Base-by-base conservation (phyloP, 1,140 invertebrate species). In the Zaprionus tsacasi region DNA sequence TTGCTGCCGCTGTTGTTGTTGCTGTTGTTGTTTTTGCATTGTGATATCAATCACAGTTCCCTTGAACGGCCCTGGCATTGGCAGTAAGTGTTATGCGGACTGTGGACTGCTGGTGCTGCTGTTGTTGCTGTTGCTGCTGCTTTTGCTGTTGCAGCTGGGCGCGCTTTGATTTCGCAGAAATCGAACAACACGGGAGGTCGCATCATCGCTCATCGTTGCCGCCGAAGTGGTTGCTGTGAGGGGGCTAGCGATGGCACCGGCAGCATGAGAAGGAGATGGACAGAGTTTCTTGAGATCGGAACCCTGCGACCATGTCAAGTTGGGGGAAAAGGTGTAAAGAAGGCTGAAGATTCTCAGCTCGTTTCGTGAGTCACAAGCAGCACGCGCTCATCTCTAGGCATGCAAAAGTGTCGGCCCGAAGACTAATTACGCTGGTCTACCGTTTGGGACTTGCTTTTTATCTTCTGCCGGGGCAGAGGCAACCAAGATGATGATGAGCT, bases 141-240 rank as follows among this genome's bases (percentile, higher is more conserved):
- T 27, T 30, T 25, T 54, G 83, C 79, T 69, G 71, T 67, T 87
- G 83, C 83, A 87, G 83, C 83, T 87, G 83, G 83, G 79, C 79
- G 83, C 79, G 79, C 79, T 88, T 88, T 80, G 78, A 82, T 87
- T 87, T 87, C 83, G 83, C 83, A 74, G 83, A 87, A 87, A 87
- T 87, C 79, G 83, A 82, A 88, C 83, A 38, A 87, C 83, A 87
- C 83, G 83, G 83, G 83, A 87, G 83, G 83, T 87, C 83, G 83
- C 83, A 82, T 87, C 82, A 87, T 87, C 82, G 82, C 83, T 82
- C 83, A 88, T 82, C 83, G 82, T 82, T 59, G 74, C 50, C 67
- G 55, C 38, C 30, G 60, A 30, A 45, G 45, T 33, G 61, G 35
- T 72, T 40, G 55, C 38, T 43, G 30, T 17, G 8, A 13, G n/a